These are phyloP conservation scores for Drosophila neonasuta DNA, from an alignment of 2,888 invertebrate species.

Conservation along the genomic window DNA sequence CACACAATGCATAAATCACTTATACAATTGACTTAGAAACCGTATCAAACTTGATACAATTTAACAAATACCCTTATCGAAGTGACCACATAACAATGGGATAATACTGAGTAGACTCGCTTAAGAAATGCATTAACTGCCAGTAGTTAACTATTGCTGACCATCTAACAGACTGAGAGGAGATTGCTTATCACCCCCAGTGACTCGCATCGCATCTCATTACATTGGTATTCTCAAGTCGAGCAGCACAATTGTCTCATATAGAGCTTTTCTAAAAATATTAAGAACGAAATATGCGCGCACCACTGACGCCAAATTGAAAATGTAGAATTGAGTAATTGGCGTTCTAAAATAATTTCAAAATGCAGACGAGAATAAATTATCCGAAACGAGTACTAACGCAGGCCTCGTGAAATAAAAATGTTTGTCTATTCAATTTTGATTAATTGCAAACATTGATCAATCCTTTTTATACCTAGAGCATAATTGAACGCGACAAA, in stretches of 20 bases:
- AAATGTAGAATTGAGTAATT: conserved; percentile 34
- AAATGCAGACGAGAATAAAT: conserved; percentile 24
- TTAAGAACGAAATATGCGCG: conserved; percentile 14
- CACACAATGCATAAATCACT: no score
- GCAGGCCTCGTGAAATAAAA: background rate
- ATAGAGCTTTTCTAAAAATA: conserved; percentile 20
- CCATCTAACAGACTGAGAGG: background rate
- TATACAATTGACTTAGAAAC: no score
- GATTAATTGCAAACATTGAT: conserved; percentile 10
- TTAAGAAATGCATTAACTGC: no score
- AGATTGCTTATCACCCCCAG: background rate
- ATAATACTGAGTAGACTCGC: no score
- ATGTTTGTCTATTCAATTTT: conserved; percentile 13
- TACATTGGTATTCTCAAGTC: conserved; percentile 1
- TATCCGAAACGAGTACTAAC: conserved; percentile 13
- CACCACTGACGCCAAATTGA: conserved; percentile 30
- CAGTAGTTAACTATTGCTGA: background rate
- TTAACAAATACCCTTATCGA: no score
- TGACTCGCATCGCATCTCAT: background rate
- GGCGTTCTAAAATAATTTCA: conserved; percentile 29
- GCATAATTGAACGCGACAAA: no score
- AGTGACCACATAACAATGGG: no score
- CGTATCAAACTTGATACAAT: no score
- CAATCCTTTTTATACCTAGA: conserved; percentile 2
- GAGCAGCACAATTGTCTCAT: background rate